A percentile compares a stretch with the other conserved stretches of the same genome.
These are phyloP conservation scores for Oriolus oriolus DNA, from an alignment of 2,113 vertebrate genomes.

Conservation along the genomic window DNA sequence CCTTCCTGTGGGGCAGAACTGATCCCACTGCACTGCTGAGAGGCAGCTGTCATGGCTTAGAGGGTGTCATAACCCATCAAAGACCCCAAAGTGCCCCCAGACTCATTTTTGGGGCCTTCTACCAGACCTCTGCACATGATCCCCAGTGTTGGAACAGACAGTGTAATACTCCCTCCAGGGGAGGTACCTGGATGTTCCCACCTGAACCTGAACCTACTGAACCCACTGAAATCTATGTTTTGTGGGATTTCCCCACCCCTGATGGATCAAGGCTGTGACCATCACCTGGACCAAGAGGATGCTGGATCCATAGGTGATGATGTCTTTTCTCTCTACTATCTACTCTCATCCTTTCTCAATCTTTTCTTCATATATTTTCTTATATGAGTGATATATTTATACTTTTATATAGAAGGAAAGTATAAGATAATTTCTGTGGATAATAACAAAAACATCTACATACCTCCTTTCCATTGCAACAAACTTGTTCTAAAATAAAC, in stretches of 20 bases:
- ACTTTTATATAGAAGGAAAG: not conserved
- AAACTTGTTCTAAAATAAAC: not conserved
- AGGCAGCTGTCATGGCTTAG: not conserved
- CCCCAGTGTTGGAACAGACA: not conserved
- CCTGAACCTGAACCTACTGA: not conserved
- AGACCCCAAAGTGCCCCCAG: not conserved
- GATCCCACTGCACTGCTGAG: not conserved
- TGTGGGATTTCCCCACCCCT: accelerated
- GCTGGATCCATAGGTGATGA: not conserved
- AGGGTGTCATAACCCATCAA: not conserved
- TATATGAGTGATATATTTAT: not conserved
- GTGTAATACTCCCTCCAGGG: not conserved
- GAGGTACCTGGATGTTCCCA: not conserved
- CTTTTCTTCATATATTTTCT: not conserved
- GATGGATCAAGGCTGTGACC: not conserved
- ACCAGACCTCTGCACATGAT: not conserved
- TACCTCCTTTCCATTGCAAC: not conserved
- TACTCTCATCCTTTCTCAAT: not conserved
- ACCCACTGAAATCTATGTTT: not conserved
- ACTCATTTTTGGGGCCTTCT: not conserved
- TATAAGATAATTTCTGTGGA: not conserved
- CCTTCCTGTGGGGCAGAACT: not conserved
- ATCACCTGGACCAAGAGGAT: not conserved
- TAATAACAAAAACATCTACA: not conserved
- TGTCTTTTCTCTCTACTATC: not conserved